These are phyloP conservation scores for Heliconius ethilla DNA, from an alignment of 2,888 invertebrate genomes.

Conservation along the genomic window DNA sequence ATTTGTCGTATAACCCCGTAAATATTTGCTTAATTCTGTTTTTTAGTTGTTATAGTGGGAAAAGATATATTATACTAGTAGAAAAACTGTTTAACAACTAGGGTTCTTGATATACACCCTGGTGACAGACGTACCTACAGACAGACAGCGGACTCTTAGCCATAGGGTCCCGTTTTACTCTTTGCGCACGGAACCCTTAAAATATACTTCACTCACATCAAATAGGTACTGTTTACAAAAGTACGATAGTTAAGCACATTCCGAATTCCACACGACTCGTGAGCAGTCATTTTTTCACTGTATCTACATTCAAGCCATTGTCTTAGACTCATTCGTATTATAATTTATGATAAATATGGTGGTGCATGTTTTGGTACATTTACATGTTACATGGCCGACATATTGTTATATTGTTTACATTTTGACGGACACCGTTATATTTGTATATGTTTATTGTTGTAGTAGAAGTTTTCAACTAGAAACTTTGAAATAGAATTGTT, in stretches of 20 bases:
- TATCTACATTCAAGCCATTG: constrained; percentile 30
- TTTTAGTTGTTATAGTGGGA: too few relatives aligned
- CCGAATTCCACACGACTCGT: background rate
- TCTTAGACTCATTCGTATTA: constrained; percentile 55
- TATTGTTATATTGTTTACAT: constrained; percentile 20
- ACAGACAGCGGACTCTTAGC: too few relatives aligned
- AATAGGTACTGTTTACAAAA: background rate
- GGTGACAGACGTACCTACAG: too few relatives aligned
- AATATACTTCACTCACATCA: background rate
- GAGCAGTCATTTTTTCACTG: constrained; percentile 8
- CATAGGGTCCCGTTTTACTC: too few relatives aligned
- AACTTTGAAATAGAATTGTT: background rate
- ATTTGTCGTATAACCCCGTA: too few relatives aligned
- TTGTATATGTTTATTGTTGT: background rate
- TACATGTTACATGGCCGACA: constrained; percentile 38
- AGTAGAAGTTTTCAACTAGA: background rate
- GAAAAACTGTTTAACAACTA: too few relatives aligned
- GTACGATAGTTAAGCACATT: background rate
- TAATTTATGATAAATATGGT: constrained; percentile 65
- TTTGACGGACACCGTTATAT: constrained; percentile 10
- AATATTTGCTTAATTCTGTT: background rate
- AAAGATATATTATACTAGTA: too few relatives aligned
- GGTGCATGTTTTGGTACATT: constrained; percentile 49
- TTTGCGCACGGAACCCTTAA: background rate
- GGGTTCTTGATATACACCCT: too few relatives aligned